Percentiles rank a stretch among this genome's conserved stretches.
Evolutionary conservation across 2,888 invertebrate species (phyloP).

Genomic region (Spilosoma lubricipeda): DNA sequence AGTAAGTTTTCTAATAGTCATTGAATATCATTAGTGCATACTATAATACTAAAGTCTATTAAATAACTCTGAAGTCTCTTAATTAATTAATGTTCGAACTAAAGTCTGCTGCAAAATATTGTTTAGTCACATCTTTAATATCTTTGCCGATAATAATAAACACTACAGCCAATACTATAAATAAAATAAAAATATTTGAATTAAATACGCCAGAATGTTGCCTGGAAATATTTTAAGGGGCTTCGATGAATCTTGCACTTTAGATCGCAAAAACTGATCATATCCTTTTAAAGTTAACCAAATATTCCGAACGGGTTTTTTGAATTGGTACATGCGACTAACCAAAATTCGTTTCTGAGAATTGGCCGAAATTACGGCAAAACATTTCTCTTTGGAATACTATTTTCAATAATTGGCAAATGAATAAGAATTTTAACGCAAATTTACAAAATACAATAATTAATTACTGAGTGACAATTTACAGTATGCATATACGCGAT

Average conservation of each 20-base stretch:
- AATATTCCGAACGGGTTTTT: constrained; percentile 54
- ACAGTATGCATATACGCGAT: no score
- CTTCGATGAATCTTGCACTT: constrained; percentile 29
- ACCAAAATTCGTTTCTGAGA: not conserved
- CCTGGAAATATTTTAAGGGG: constrained; percentile 28
- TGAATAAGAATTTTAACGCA: not conserved
- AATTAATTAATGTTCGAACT: no score
- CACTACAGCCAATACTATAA: not conserved
- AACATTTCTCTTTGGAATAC: not conserved
- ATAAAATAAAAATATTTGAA: not conserved
- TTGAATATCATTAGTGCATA: no score
- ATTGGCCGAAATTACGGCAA: not conserved
- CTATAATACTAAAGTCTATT: no score
- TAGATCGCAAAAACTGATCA: constrained; percentile 50
- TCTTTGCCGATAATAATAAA: not conserved
- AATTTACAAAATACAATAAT: no score
- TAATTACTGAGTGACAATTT: no score
- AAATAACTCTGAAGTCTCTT: no score
- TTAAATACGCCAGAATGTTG: constrained; percentile 4
- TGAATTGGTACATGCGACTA: not conserved
- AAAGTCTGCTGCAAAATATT: not conserved
- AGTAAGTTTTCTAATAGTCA: no score
- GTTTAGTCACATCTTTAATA: not conserved
- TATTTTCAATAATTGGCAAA: not conserved
- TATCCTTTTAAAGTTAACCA: constrained; percentile 54